A percentile compares a stretch with the other conserved stretches of the same genome.
Conservation (phyloP, 2,113 vertebrate genomes). For the Paedocypris sp. region DNA sequence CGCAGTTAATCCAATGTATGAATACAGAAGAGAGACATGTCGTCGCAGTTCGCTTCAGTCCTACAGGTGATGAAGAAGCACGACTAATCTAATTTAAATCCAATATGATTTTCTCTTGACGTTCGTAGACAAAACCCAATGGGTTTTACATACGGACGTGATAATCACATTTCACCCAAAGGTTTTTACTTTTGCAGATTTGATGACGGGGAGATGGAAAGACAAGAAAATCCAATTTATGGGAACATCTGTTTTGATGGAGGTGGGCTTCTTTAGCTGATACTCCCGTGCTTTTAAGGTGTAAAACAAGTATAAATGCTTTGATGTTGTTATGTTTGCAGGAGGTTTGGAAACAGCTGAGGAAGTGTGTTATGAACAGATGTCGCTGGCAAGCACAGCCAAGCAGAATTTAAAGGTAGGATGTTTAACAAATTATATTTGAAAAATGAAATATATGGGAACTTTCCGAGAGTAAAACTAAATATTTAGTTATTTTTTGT, state of each 20-base stretch:
- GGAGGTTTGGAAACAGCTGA: not conserved
- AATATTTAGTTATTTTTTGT: too few relatives aligned
- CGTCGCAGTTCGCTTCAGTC: not conserved
- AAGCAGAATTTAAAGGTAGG: conserved; percentile 41
- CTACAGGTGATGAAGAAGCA: conserved; percentile 35
- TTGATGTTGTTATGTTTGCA: not conserved
- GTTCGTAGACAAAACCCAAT: too few relatives aligned
- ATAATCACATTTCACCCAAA: not conserved
- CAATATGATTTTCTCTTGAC: too few relatives aligned
- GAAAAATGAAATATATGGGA: not conserved
- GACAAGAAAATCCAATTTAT: conserved; percentile 60
- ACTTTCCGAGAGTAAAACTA: not conserved
- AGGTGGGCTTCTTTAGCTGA: conserved; percentile 37
- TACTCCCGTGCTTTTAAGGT: not conserved
- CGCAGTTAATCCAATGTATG: not conserved
- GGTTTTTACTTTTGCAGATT: not conserved
- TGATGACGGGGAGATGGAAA: conserved; percentile 30
- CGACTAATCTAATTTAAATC: too few relatives aligned
- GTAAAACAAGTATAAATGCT: not conserved
- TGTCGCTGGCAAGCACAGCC: conserved; percentile 31
- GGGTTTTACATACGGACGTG: not conserved
- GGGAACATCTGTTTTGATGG: conserved; percentile 53
- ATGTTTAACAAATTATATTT: not conserved
- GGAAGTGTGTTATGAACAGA: conserved; percentile 47
- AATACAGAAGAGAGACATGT: conserved; percentile 9